phyloP scores from a whole-genome alignment of 2,797 vertebrate species.

The Protonibea diacanthus region DNA sequence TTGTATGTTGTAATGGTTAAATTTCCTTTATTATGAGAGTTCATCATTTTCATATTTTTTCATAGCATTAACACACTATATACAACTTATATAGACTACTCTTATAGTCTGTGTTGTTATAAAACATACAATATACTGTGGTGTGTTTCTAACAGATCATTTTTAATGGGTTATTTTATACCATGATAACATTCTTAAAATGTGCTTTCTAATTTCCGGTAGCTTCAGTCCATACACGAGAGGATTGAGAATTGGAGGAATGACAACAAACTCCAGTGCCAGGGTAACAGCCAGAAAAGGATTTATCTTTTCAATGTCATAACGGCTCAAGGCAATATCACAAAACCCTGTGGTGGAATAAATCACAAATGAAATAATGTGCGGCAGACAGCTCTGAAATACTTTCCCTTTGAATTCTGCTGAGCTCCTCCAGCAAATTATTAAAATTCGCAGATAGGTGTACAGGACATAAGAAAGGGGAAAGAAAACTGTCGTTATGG shows the following conservation, averaged over 20 bases:
- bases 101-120: no score
- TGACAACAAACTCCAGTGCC: conserved; percentile 75
- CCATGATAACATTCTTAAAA: conserved; percentile 30
- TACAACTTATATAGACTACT: neutral
- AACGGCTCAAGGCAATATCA: conserved; percentile 63
- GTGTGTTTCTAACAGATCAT: neutral
- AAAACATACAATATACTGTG: neutral
- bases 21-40: no score
- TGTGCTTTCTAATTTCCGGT: conserved; percentile 67
- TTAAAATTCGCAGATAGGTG: conserved; percentile 62
- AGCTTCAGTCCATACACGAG: conserved; percentile 75
- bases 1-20: no score
- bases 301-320: conserved; percentile 50
- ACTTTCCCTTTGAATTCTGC: conserved; percentile 63
- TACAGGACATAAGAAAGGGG: conserved; percentile 64
- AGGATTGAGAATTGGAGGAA: conserved; percentile 76
- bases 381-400: conserved; percentile 67
- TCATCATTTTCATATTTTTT: neutral
- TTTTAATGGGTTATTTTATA: neutral
- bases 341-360: conserved; percentile 55
- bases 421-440: conserved; percentile 55
- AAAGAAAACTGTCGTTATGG: conserved; percentile 24
- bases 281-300: conserved; percentile 64
- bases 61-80: neutral
- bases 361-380: conserved; percentile 63